Evolutionary conservation across 2,797 vertebrate species (phyloP), one percentile per base, ranked within the genome.

Genomic region (Myotis pilosus): DNA sequence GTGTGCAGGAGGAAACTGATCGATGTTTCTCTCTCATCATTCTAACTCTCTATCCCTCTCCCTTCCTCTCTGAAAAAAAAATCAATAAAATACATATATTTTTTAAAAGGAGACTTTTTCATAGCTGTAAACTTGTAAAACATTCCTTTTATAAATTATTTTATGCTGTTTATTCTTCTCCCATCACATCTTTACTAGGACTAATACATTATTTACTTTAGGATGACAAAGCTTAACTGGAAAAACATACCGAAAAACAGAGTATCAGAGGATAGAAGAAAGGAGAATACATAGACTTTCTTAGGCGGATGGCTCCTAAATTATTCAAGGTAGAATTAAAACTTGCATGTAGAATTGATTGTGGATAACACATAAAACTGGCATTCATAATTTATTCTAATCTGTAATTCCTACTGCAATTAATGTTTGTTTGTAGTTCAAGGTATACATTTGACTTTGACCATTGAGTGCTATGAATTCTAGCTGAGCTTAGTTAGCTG

Each of bases 191-290:
- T 89, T 75, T 64, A 49, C n/a, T 84, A 64, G 60, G 69, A 74
- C 36, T 88, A 91, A 75, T 93, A 89, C 72, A 95, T 92, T 95
- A 81, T 91, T 96, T 96, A 84, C 76, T 92, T 95, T 71, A 89
- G 33, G n/a, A 62, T 85, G 81, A 81, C 57, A 80, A 92, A 30
- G 5, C 38, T 92, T 94, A 90, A 60, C 17, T 79, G 86, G 93
- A 93, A 95, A 96, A 95, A 62, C n/a, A 86, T 49, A 71, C 8
- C 17, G 71, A 95, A 91, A 82, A 53, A 75, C 41, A 72, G 69
- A 76, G 25, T 51, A 22, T 76, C n/a, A 62, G 53, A 82, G 30
- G 19, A 28, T 20, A 57, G 57, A 90, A 78, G 22, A 92, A 87
- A 75, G 51, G 53, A 28, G 66, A 88, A 91, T 68, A 80, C 38